Evolutionary conservation across 1,140 invertebrate species (phyloP).

Genomic region (Gryon sp.): DNA sequence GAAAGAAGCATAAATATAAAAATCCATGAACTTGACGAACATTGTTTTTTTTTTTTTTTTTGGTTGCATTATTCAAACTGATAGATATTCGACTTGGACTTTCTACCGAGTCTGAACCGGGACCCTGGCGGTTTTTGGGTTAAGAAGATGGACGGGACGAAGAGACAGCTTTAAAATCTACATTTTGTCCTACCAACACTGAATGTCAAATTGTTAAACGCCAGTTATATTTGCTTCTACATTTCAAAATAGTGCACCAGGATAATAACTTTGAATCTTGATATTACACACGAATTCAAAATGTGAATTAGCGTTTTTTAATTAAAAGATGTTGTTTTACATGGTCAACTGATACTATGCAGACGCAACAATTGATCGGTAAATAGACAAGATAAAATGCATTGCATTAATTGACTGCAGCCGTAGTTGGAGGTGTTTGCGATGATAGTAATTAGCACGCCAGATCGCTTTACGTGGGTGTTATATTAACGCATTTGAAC

Average conservation of each 20-base stretch:
- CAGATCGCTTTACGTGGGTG: slow-evolving; percentile 10
- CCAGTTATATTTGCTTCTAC: neutral
- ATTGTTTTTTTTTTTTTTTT: no score
- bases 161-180: neutral
- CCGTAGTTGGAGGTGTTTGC: neutral
- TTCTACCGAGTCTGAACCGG: slow-evolving; percentile 27
- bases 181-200: neutral
- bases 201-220: neutral
- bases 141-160: slow-evolving; percentile 5
- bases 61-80: neutral
- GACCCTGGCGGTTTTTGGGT: slow-evolving; percentile 10
- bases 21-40: slow-evolving; percentile 46
- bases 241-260: no score
- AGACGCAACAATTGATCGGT: slow-evolving; percentile 2
- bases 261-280: no score
- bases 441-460: slow-evolving; percentile 15
- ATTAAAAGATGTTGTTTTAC: no score
- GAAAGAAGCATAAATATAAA: slow-evolving; percentile 25
- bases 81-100: slow-evolving; percentile 58
- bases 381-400: slow-evolving; percentile 6
- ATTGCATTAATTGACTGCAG: neutral
- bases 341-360: no score
- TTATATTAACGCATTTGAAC: slow-evolving; percentile 40
- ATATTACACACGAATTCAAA: no score
- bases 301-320: no score